phyloP scores from a whole-genome alignment of 2,888 invertebrate species.

The Pristionchus arcanus region DNA sequence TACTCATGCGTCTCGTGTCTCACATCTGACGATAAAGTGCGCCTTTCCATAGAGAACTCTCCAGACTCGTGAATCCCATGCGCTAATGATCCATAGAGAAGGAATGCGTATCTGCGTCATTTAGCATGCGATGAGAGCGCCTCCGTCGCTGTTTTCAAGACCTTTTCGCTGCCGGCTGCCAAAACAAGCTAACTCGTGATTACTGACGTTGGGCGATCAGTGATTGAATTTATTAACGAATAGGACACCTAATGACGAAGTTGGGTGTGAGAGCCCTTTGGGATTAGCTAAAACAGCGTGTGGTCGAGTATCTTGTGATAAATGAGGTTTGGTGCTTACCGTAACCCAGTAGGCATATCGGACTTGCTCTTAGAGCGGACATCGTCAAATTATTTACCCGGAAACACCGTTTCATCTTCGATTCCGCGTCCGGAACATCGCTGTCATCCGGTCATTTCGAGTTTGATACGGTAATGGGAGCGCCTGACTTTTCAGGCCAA shows the following conservation, averaged over 20 bases:
- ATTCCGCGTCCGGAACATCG: not conserved
- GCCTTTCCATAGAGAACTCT: not conserved
- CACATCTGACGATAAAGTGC: not conserved
- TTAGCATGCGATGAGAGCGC: not conserved
- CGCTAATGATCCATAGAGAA: not conserved
- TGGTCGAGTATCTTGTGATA: too few species aligned
- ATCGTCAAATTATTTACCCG: too few species aligned
- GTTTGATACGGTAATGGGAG: not conserved
- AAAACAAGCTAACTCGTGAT: not conserved
- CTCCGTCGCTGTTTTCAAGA: not conserved
- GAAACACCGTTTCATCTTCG: not conserved
- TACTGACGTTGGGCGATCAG: not conserved
- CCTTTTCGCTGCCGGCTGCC: not conserved
- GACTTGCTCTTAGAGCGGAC: too few species aligned
- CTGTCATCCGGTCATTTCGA: not conserved
- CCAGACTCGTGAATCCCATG: not conserved
- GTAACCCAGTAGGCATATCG: too few species aligned
- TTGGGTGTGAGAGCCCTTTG: too few species aligned
- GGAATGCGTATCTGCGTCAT: not conserved
- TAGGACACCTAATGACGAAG: too few species aligned
- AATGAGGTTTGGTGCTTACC: too few species aligned
- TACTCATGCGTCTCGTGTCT: too few species aligned
- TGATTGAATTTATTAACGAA: not conserved
- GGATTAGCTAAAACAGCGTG: too few species aligned
- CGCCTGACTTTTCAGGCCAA: not conserved